Base-by-base conservation (phyloP, 2,113 vertebrate genomes). In the Meleagris gallopavo region DNA sequence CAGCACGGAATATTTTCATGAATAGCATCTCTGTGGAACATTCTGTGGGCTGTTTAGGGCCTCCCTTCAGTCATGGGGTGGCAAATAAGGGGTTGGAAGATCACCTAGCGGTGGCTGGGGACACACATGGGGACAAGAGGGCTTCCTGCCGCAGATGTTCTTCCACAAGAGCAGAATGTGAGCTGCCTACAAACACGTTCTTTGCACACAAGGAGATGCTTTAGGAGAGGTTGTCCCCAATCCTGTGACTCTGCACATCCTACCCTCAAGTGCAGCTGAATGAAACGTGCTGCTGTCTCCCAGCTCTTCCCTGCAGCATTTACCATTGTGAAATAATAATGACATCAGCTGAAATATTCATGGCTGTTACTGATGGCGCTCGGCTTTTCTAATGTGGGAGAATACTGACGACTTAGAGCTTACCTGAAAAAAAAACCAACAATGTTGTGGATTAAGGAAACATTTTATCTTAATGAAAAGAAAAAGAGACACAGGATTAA, bases 21-120 rank as follows among this genome's bases (percentile, higher is more conserved):
- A 97, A 96, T 81, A 95, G 96, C 93, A 81, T 91, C 83, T 67
- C 85, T 80, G 60, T 94, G 91, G 86, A 96, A 96, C 86, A 88
- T 96, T 89, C 30, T 54, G 73, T 76, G 45, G 80, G 48, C 62
- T 77, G 45, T 45, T 85, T 57, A 12, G 54, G 9, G 25, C 55
- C 27, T 77, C 60, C 40, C n/a, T 74, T 74, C 1, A 2, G 70
- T 61, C 80, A 64, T 30, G 5, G 74, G 86, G 62, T 1, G 1
- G 69, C 55, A 43, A 32, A 65, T 40, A 67, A 74, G 76, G 83
- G 25, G 77, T 67, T 66, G 43, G 85, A 52, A 86, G 77, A 95
- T 90, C 80, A 67, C 48, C 89, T 29, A 43, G 86, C 0, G 30
- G 93, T 61, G 93, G 65, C 76, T 52, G 66, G 48, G 41, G 85